Conservation (phyloP, 2,113 vertebrate genomes). For the Mugil cephalus region DNA sequence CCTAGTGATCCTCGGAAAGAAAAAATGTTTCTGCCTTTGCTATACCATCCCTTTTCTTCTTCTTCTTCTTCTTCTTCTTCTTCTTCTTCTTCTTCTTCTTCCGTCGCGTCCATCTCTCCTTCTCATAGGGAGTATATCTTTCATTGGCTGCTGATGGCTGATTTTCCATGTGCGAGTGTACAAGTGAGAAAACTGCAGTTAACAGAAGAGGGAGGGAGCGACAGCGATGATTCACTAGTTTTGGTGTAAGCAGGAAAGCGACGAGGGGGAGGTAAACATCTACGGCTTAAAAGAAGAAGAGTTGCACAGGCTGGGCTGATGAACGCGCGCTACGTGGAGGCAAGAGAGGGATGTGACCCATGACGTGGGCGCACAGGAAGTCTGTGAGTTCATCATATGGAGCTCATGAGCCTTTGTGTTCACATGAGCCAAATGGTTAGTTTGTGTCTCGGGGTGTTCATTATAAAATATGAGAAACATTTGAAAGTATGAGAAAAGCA, state of each 20-base stretch:
- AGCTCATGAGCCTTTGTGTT: background rate
- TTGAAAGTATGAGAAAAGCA: background rate
- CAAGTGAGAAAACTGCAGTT: slow-evolving; percentile 54
- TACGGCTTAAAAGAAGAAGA: slow-evolving; percentile 11
- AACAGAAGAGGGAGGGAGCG: slow-evolving; percentile 46
- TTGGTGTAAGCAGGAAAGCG: slow-evolving; percentile 41
- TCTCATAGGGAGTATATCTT: slow-evolving; percentile 40
- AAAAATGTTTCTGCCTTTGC: background rate
- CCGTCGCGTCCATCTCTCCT: slow-evolving; percentile 11
- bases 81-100: too few species aligned
- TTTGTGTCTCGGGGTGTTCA: background rate
- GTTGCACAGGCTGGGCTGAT: slow-evolving; percentile 14
- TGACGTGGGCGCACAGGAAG: background rate
- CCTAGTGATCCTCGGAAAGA: background rate
- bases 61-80: too few species aligned
- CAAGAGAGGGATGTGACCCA: background rate
- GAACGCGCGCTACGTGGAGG: background rate
- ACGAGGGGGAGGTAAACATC: slow-evolving; percentile 40
- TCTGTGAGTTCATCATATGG: background rate
- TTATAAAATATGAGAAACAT: too few species aligned
- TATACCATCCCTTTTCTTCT: background rate
- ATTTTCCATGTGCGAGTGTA: slow-evolving; percentile 33
- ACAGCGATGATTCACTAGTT: slow-evolving; percentile 71
- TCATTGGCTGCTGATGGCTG: slow-evolving; percentile 37
- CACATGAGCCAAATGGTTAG: background rate